These are phyloP conservation scores for Phymastichus coffea DNA, from an alignment of 1,140 invertebrate genomes.

Conservation along the genomic window DNA sequence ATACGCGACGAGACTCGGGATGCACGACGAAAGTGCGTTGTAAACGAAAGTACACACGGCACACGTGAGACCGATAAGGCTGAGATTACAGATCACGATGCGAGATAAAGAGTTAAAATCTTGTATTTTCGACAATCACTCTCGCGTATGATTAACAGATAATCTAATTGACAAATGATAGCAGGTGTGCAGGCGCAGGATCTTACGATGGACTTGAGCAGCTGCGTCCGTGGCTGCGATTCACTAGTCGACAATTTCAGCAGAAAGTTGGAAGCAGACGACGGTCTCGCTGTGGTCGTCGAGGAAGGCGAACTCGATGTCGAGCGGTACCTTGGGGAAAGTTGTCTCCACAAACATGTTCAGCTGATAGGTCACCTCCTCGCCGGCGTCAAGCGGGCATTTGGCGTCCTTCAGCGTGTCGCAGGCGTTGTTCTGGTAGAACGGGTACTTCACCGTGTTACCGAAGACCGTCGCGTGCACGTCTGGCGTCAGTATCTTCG, in stretches of 20 bases:
- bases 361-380: constrained; percentile 39
- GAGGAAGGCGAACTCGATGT: constrained; percentile 33
- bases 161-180: no score
- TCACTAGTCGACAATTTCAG: constrained; percentile 30
- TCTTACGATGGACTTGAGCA: no score
- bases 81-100: no score
- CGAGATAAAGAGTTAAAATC: no score
- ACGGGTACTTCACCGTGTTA: constrained; percentile 13
- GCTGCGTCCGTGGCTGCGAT: no score
- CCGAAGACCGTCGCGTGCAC: constrained; percentile 29
- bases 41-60: no score
- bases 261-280: constrained; percentile 35
- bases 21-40: no score
- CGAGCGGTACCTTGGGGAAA: constrained; percentile 33
- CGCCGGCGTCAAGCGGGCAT: constrained; percentile 40
- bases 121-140: no score
- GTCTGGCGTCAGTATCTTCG: constrained; percentile 28
- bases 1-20: no score
- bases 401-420: constrained; percentile 25
- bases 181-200: no score
- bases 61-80: no score
- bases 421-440: constrained; percentile 40
- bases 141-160: no score
- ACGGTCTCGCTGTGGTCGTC: constrained; percentile 25
- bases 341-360: constrained; percentile 33